phyloP scores from a whole-genome alignment of 2,797 vertebrate species.

The Emydoidea blandingii region DNA sequence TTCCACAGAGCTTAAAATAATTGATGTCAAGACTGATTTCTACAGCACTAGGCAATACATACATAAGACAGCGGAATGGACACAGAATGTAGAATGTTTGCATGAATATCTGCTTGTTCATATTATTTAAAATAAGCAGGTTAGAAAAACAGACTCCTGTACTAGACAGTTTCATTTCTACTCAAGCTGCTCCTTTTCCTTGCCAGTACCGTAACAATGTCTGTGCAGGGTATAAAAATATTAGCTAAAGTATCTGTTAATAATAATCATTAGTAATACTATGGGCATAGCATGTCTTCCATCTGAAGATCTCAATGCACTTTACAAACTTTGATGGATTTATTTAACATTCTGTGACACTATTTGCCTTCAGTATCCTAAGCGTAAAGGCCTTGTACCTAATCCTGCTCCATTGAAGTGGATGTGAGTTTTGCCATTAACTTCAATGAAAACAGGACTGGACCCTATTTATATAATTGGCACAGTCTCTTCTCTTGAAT shows the following conservation, averaged over 20 bases:
- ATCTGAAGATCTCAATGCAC: fast-evolving
- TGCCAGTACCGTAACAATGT: fast-evolving
- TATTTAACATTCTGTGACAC: fast-evolving
- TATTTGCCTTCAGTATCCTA: neutral
- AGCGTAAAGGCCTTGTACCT: neutral
- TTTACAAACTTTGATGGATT: neutral
- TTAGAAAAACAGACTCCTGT: neutral
- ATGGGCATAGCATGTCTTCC: neutral
- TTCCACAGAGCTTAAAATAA: neutral
- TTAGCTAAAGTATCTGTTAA: neutral
- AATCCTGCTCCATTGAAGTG: conserved; percentile 18
- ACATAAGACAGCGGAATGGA: neutral
- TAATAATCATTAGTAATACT: neutral
- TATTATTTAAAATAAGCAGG: neutral
- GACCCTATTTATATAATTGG: neutral
- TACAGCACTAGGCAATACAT: neutral
- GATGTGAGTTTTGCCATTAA: conserved; percentile 30
- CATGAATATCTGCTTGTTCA: neutral
- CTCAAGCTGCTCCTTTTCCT: fast-evolving
- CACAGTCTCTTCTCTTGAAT: neutral
- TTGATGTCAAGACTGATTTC: conserved; percentile 12
- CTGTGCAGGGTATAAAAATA: neutral
- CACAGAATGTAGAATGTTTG: fast-evolving
- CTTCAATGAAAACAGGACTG: neutral
- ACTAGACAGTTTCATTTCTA: neutral